Evolutionary conservation across 2,113 vertebrate genomes (phyloP).

Genomic region (Phalacrocorax brasilianus): DNA sequence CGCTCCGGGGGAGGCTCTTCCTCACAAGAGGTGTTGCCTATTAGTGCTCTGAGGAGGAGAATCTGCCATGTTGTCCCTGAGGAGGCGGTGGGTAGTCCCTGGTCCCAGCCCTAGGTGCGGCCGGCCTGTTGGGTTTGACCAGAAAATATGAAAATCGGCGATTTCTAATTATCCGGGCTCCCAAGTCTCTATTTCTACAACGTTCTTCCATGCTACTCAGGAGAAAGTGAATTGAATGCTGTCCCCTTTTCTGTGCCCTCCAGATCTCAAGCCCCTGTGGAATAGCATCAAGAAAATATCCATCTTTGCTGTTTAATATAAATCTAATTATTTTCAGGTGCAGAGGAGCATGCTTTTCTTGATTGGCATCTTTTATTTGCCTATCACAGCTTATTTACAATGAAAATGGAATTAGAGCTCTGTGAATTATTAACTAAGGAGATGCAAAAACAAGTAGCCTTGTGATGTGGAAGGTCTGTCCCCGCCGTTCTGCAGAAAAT

Average conservation of each 20-base stretch:
- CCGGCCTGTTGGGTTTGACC: not conserved
- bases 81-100: fast-evolving
- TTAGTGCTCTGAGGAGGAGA: not conserved
- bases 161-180: not conserved
- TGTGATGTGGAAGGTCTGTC: not conserved
- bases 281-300: not conserved
- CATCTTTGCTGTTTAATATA: fast-evolving
- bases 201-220: fast-evolving
- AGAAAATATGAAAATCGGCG: fast-evolving
- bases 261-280: fast-evolving
- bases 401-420: not conserved
- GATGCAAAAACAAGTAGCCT: not conserved
- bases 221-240: not conserved
- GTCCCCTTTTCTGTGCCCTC: no score
- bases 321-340: not conserved
- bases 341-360: not conserved
- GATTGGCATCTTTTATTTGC: no score
- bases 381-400: not conserved
- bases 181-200: fast-evolving
- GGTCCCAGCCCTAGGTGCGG: fast-evolving
- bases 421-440: not conserved
- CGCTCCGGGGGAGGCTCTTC: fast-evolving
- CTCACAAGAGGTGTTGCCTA: fast-evolving
- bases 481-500: fast-evolving
- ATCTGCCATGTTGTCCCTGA: no score